Conservation (phyloP, 2,113 vertebrate genomes). For the Platycercus adscitus region DNA sequence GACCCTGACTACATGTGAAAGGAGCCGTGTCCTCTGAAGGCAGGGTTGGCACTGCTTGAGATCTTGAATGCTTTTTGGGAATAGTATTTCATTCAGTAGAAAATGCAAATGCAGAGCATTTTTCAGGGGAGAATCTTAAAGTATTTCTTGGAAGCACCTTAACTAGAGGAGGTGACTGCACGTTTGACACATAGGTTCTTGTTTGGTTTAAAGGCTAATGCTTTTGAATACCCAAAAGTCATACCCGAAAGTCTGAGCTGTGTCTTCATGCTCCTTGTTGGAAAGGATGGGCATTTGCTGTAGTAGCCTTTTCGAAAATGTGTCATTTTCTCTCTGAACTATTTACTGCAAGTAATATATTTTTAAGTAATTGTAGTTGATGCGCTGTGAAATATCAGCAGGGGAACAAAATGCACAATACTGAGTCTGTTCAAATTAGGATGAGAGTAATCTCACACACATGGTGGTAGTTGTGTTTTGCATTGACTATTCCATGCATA, state of each 20-base stretch:
- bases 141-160: not conserved
- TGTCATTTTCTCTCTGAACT: not conserved
- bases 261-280: not conserved
- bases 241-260: not conserved
- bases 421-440: not conserved
- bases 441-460: not conserved
- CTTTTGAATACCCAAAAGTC: not conserved
- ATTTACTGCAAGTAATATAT: not conserved
- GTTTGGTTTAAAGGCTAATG: not conserved
- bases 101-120: not conserved
- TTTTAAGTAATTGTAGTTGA: not conserved
- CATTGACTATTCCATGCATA: not conserved
- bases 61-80: not conserved
- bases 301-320: not conserved
- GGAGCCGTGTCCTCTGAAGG: not conserved
- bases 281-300: not conserved
- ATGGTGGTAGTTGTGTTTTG: not conserved
- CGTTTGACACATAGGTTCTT: not conserved
- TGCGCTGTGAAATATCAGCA: not conserved
- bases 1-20: not conserved
- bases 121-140: not conserved
- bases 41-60: not conserved
- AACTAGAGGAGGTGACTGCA: not conserved
- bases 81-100: not conserved
- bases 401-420: not conserved